Evolutionary conservation across 2,888 invertebrate genomes (phyloP).

Genomic region (Octonoba sinensis): DNA sequence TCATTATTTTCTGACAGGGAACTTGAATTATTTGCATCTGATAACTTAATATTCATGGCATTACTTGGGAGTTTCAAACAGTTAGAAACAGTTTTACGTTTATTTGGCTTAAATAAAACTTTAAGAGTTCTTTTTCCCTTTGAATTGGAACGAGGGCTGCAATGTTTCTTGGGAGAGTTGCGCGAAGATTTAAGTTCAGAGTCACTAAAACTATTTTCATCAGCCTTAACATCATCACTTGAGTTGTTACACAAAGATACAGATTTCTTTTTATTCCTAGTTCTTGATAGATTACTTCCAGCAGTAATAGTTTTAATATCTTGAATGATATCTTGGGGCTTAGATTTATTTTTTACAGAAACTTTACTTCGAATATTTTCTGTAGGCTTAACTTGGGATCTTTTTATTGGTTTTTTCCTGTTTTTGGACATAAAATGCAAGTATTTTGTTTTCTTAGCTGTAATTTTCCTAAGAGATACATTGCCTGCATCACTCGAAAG

Average conservation of each 20-base stretch:
- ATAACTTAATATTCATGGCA: conserved; percentile 11
- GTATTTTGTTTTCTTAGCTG: too few species aligned
- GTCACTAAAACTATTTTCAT: not conserved
- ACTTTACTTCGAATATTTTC: too few species aligned
- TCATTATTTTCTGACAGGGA: conserved; percentile 22
- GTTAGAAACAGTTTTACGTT: not conserved
- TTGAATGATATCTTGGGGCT: conserved; percentile 28
- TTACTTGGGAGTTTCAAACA: conserved; percentile 4
- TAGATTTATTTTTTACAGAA: conserved; percentile 8
- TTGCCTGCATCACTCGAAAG: too few species aligned
- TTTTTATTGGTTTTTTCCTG: too few species aligned
- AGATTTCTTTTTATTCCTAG: too few species aligned
- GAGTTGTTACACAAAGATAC: too few species aligned
- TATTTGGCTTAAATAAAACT: conserved; percentile 40
- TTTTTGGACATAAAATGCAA: too few species aligned
- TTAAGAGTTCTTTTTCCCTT: conserved; percentile 46
- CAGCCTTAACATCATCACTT: too few species aligned
- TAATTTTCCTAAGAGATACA: too few species aligned
- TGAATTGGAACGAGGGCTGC: conserved; percentile 11
- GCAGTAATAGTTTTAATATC: conserved; percentile 48
- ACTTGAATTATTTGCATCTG: conserved; percentile 27
- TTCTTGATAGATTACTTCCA: not conserved
- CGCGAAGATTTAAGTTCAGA: conserved; percentile 4
- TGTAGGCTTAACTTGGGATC: too few species aligned
- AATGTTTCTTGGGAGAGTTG: conserved; percentile 1